phyloP scores from a whole-genome alignment of 2,888 invertebrate species.

The Cataglyphis livida region DNA sequence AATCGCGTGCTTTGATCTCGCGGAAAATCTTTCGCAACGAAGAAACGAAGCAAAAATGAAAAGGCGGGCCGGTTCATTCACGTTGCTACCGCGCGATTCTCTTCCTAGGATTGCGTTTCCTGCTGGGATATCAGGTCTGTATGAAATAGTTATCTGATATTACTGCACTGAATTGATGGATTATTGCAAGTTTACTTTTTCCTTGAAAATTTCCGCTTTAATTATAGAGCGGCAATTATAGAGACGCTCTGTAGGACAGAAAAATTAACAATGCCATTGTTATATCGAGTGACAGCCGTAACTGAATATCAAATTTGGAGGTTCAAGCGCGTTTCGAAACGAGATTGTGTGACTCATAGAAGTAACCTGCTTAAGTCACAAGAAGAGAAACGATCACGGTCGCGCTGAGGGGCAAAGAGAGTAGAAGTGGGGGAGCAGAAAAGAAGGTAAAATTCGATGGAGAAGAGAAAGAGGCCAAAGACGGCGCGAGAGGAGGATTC shows the following conservation, averaged over 20 bases:
- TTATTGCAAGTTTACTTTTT: neutral
- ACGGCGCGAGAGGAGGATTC: slow-evolving; percentile 56
- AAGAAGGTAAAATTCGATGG: slow-evolving; percentile 56
- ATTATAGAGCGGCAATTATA: neutral
- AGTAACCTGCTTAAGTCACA: slow-evolving; percentile 25
- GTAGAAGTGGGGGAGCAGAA: slow-evolving; percentile 12
- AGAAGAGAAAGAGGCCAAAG: slow-evolving; percentile 46
- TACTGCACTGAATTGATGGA: neutral
- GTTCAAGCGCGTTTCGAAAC: slow-evolving; percentile 66
- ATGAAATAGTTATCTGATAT: neutral
- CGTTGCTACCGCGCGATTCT: neutral
- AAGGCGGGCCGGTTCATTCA: slow-evolving; percentile 38
- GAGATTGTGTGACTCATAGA: slow-evolving; percentile 72
- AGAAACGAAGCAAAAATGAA: slow-evolving; percentile 40
- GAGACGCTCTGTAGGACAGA: neutral
- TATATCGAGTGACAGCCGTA: slow-evolving; percentile 56
- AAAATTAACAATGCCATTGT: slow-evolving; percentile 9
- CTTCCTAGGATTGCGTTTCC: neutral
- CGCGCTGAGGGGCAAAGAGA: neutral
- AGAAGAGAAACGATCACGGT: slow-evolving; percentile 54
- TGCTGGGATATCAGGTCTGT: neutral
- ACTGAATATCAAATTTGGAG: slow-evolving; percentile 73
- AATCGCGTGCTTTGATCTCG: slow-evolving; percentile 70
- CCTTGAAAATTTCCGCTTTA: neutral
- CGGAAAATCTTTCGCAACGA: slow-evolving; percentile 54